These are phyloP conservation scores for Petrolisthes cinctipes DNA, from an alignment of 2,888 invertebrate species.

Conservation along the genomic window DNA sequence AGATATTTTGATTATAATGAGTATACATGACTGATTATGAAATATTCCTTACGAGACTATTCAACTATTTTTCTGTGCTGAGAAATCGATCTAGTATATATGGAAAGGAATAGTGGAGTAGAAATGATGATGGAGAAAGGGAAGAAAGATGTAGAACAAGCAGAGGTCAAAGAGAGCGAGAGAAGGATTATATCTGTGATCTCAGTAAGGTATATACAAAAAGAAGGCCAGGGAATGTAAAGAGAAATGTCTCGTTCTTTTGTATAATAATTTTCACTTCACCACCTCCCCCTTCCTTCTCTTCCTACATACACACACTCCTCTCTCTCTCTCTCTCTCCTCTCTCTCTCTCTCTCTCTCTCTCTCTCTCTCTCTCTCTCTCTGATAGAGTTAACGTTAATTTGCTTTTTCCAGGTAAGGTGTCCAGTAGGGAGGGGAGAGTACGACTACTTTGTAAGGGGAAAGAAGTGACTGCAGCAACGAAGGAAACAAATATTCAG, in stretches of 20 bases:
- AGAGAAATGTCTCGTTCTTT: background rate
- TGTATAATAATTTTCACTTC: background rate
- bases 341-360: constrained; percentile 26
- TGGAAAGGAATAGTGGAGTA: background rate
- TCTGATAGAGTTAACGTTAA: background rate
- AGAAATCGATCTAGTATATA: no score
- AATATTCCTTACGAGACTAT: no score
- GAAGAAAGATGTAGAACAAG: background rate
- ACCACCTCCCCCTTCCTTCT: constrained; percentile 3
- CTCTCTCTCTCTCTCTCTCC: no score
- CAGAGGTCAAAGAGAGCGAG: constrained; percentile 16
- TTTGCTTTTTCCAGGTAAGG: background rate
- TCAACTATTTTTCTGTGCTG: no score
- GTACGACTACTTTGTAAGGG: no score
- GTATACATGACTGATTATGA: no score
- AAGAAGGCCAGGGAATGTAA: background rate
- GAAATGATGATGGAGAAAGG: background rate
- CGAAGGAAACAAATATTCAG: no score
- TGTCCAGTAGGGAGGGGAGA: no score
- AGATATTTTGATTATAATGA: background rate
- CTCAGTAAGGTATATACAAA: background rate
- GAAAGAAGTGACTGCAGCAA: no score
- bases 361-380: constrained; percentile 1
- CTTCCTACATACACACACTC: background rate
- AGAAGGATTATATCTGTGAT: background rate